Conservation (phyloP, 2,888 invertebrate species). For the Prenolepis imparis region DNA sequence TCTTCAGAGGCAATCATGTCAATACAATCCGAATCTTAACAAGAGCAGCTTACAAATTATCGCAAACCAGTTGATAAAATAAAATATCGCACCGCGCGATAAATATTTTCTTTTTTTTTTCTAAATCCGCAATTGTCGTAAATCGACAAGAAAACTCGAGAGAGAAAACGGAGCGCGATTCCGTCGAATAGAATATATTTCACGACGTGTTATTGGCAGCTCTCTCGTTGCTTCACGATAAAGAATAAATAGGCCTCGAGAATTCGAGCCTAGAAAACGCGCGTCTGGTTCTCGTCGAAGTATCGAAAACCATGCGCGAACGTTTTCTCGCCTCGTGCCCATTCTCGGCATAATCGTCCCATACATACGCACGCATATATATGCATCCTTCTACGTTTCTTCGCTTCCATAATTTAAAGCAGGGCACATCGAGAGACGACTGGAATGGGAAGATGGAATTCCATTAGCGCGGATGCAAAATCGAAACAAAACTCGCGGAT, state of each 20-base stretch:
- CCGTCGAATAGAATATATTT: conserved; percentile 43
- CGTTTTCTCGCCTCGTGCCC: conserved; percentile 33
- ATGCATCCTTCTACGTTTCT: background rate
- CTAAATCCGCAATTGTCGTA: conserved; percentile 58
- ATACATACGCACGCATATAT: background rate
- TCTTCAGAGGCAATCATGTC: background rate
- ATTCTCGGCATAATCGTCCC: conserved; percentile 22
- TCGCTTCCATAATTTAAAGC: conserved; percentile 23
- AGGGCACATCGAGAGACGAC: background rate
- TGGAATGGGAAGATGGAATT: conserved; percentile 23
- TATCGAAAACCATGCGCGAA: conserved; percentile 30
- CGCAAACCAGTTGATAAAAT: conserved; percentile 62
- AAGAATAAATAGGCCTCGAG: conserved; percentile 62
- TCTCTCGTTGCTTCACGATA: conserved; percentile 21
- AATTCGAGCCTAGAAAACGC: conserved; percentile 56
- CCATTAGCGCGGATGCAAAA: conserved; percentile 36
- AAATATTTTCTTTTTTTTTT: conserved; percentile 4
- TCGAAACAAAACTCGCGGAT: conserved; percentile 14
- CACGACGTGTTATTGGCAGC: conserved; percentile 36
- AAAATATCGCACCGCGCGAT: conserved; percentile 35
- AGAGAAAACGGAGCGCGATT: background rate
- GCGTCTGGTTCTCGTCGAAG: conserved; percentile 57
- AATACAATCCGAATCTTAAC: conserved; percentile 16
- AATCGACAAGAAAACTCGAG: conserved; percentile 46
- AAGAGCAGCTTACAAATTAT: conserved; percentile 60